Evolutionary conservation across 2,113 vertebrate species (phyloP).

Genomic region (Polypterus senegalus): DNA sequence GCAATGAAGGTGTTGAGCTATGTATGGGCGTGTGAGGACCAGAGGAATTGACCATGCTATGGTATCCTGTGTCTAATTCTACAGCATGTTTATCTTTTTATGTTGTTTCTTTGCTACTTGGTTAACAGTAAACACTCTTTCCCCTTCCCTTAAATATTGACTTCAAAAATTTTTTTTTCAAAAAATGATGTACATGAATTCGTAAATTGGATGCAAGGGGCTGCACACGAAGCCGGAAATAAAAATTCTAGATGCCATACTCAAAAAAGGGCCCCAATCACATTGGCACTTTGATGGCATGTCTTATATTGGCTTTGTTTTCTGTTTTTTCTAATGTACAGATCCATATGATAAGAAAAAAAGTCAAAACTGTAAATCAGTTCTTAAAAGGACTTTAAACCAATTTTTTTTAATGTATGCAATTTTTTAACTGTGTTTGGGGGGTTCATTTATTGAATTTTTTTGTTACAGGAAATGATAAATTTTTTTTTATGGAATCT

Average conservation of each 20-base stretch:
- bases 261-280: constrained; percentile 1
- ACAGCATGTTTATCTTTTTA: no score
- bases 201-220: background rate
- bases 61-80: no score
- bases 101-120: no score
- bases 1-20: constrained; percentile 1
- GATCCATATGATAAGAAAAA: no score
- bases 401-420: no score
- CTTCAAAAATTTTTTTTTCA: background rate
- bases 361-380: no score
- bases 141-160: no score
- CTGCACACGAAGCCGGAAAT: background rate
- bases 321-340: no score
- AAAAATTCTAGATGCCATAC: background rate
- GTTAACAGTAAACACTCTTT: no score
- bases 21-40: background rate
- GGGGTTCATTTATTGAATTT: no score
- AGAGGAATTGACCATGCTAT: background rate
- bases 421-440: no score
- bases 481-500: background rate
- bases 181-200: background rate
- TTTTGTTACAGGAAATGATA: constrained; percentile 5
- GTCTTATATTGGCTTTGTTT: background rate
- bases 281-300: background rate
- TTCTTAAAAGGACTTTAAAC: no score